Evolutionary conservation across 92 coral and sea anemone genomes (phyloP), one percentile per base, ranked within the genome.

Genomic region (Pocillopora meandrina): DNA sequence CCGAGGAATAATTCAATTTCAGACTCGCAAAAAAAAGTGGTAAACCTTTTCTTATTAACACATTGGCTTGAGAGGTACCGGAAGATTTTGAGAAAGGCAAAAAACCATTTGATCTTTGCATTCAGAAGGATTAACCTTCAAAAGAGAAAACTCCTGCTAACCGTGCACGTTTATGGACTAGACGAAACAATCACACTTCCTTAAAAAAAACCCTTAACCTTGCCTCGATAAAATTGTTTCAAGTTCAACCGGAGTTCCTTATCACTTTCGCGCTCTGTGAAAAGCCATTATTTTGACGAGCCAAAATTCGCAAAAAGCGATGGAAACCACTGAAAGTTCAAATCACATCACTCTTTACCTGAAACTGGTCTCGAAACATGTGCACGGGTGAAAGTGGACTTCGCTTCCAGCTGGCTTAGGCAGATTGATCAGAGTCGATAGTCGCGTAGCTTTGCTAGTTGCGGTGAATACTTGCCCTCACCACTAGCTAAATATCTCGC

Each of bases 351-450:
- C 65, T 75, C 76, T 76, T 84, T 87, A 87, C 90, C 90, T 87
- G 86, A 65, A 87, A 79, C 65, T 36, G 66, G 62, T 87, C 90
- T 72, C 59, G 90, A 81, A 87, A 87, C 90, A 87, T 87, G 76
- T 76, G 88, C 76, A 23, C 76, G 20, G 61, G 67, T 76, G 75
- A 56, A 65, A 10, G 12, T 26, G n/a, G 34, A 49, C n/a, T 76
- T 65, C 61, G 49, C 73, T 79, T 74, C 72, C 66, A 61, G 52
- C 35, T 56, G 75, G 76, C 16, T 84, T 35, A 35, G 58, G 33
- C 13, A 57, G 65, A 78, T 61, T 83, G 78, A 72, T 62, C 26
- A 71, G 89, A 78, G 60, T 42, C 79, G 70, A 20, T 62, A 62
- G 59, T 49, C 57, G 55, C 65, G 81, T 35, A 83, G 78, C 68